Evolutionary conservation across 1,140 invertebrate genomes (phyloP).

Genomic region (Idris sp.): DNA sequence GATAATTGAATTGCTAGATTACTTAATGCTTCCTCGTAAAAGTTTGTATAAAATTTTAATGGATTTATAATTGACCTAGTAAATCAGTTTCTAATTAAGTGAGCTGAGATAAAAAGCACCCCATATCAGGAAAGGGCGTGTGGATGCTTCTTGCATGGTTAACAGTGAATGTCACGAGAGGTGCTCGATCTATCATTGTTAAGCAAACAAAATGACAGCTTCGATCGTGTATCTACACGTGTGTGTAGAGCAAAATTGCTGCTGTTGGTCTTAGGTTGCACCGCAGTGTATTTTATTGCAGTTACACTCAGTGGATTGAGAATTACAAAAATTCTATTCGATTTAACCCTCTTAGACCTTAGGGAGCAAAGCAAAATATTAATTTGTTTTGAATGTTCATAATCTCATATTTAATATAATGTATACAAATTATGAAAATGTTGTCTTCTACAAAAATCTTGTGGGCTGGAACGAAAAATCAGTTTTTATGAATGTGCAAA

Average conservation of each 20-base stretch:
- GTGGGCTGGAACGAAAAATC: too few relatives aligned
- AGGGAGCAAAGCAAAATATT: too few relatives aligned
- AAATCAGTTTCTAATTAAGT: constrained; percentile 25
- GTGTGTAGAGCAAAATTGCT: constrained; percentile 1
- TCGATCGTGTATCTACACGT: constrained; percentile 35
- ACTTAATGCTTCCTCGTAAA: too few relatives aligned
- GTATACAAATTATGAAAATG: too few relatives aligned
- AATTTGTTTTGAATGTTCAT: too few relatives aligned
- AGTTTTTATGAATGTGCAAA: too few relatives aligned
- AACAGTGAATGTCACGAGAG: constrained; percentile 38
- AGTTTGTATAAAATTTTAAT: background rate
- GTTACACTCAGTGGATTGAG: too few relatives aligned
- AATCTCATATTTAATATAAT: too few relatives aligned
- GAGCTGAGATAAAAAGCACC: constrained; percentile 14
- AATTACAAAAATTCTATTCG: too few relatives aligned
- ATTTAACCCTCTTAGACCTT: too few relatives aligned
- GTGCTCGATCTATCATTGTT: constrained; percentile 45
- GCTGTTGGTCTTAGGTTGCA: constrained; percentile 21
- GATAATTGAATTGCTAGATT: constrained; percentile 28
- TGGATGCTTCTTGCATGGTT: constrained; percentile 9
- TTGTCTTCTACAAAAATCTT: too few relatives aligned
- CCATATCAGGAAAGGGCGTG: constrained; percentile 45
- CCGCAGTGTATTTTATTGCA: too few relatives aligned
- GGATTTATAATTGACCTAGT: constrained; percentile 31
- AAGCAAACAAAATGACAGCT: constrained; percentile 48